Percentiles rank a stretch among this genome's conserved stretches.
Evolutionary conservation across 2,113 vertebrate genomes (phyloP).

Genomic region (Hyperoodon ampullatus): DNA sequence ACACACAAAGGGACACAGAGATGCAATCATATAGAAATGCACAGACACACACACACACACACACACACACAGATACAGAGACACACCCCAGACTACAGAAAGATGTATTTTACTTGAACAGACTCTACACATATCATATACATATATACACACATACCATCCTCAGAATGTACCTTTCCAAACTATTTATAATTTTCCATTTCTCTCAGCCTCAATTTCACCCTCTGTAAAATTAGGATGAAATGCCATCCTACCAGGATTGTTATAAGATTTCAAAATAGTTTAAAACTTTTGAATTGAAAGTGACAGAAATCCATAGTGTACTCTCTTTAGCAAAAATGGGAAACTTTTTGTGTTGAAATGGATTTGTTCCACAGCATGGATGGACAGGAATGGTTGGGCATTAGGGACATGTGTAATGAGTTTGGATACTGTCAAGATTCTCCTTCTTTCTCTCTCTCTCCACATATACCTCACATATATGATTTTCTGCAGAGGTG

Average conservation of each 20-base stretch:
- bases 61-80: fast-evolving
- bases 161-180: neutral
- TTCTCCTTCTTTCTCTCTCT: neutral
- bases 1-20: neutral
- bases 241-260: neutral
- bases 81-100: neutral
- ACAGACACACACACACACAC: neutral
- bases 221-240: neutral
- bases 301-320: neutral
- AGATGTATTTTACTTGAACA: neutral
- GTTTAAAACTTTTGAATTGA: neutral
- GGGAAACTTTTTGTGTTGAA: neutral
- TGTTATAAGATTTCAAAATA: neutral
- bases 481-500: neutral
- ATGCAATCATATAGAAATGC: neutral
- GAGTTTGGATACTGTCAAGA: neutral
- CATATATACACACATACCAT: neutral
- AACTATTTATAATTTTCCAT: neutral
- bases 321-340: neutral
- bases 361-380: neutral
- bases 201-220: neutral
- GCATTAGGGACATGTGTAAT: neutral
- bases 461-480: neutral
- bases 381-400: neutral
- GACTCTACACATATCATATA: too few species aligned